These are phyloP conservation scores for Megamerina dolium DNA, from an alignment of 2,888 invertebrate genomes.

Conservation along the genomic window DNA sequence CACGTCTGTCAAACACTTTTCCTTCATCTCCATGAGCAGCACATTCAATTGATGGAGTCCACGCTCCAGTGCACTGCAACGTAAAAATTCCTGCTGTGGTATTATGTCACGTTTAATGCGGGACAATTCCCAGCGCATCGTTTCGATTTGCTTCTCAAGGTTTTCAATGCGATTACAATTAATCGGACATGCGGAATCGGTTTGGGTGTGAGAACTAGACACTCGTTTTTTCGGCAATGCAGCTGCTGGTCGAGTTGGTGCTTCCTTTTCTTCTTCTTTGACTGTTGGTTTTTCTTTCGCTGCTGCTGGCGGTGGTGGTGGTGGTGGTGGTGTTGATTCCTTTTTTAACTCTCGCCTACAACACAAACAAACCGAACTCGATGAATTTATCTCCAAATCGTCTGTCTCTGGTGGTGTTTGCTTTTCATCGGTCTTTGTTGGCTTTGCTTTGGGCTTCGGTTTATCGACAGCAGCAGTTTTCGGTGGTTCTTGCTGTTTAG, in stretches of 20 bases:
- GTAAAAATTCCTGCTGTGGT: slow-evolving; percentile 12
- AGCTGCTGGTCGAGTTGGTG: not conserved
- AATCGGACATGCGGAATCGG: not conserved
- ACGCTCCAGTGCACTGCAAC: slow-evolving; percentile 8
- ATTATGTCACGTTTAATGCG: slow-evolving; percentile 14
- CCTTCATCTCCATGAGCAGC: slow-evolving; percentile 15
- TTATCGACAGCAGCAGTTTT: too few species aligned
- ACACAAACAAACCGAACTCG: too few species aligned
- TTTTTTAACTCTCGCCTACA: not conserved
- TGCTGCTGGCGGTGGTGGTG: not conserved
- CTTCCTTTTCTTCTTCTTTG: not conserved
- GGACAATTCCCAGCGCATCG: slow-evolving; percentile 14
- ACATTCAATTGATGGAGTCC: slow-evolving; percentile 16
- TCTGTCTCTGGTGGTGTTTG: too few species aligned
- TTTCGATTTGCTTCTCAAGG: slow-evolving; percentile 17
- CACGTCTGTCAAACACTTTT: too few species aligned
- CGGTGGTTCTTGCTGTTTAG: too few species aligned
- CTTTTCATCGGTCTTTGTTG: too few species aligned
- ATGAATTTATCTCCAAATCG: too few species aligned
- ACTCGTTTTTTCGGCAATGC: not conserved
- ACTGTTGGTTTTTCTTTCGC: too few species aligned
- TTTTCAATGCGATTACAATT: slow-evolving; percentile 14
- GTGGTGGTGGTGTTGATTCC: not conserved
- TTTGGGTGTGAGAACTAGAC: not conserved
- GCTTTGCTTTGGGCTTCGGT: too few species aligned